These are phyloP conservation scores for Gracilinanus agilis DNA, from an alignment of 2,113 vertebrate genomes.

Conservation along the genomic window DNA sequence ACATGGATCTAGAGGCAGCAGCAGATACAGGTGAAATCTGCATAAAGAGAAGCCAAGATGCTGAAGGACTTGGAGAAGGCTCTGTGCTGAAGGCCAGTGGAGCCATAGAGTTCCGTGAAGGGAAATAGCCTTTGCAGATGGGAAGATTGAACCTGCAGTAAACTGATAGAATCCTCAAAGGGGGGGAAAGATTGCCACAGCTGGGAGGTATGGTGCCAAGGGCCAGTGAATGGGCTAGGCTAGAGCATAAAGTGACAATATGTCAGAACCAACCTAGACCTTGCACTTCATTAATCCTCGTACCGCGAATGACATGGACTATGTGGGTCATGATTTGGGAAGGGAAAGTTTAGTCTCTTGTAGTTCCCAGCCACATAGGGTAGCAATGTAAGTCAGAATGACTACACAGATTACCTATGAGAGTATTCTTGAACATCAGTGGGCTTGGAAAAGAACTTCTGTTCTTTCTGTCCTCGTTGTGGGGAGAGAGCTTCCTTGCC, in stretches of 20 bases:
- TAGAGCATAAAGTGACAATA: not conserved
- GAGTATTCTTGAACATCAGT: not conserved
- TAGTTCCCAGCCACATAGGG: not conserved
- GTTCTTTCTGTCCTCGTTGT: not conserved
- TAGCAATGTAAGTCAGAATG: not conserved
- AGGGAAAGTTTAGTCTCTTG: not conserved
- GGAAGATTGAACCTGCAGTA: not conserved
- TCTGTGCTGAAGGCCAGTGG: not conserved
- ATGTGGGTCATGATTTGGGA: not conserved
- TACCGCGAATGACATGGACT: not conserved
- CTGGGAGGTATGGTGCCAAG: not conserved
- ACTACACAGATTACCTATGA: not conserved
- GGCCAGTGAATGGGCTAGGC: not conserved
- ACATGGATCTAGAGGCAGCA: not conserved
- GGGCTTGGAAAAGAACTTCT: not conserved
- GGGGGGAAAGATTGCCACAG: not conserved
- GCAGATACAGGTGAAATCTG: not conserved
- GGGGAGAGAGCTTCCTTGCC: not conserved
- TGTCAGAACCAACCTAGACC: not conserved
- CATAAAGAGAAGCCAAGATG: not conserved
- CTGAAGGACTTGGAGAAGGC: not conserved
- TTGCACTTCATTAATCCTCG: not conserved
- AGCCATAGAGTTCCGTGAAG: not conserved
- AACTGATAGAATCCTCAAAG: not conserved
- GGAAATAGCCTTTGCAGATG: not conserved